Evolutionary conservation across 2,888 invertebrate genomes (phyloP), one percentile per base, ranked within the genome.

Genomic region (Agrilus mali): DNA sequence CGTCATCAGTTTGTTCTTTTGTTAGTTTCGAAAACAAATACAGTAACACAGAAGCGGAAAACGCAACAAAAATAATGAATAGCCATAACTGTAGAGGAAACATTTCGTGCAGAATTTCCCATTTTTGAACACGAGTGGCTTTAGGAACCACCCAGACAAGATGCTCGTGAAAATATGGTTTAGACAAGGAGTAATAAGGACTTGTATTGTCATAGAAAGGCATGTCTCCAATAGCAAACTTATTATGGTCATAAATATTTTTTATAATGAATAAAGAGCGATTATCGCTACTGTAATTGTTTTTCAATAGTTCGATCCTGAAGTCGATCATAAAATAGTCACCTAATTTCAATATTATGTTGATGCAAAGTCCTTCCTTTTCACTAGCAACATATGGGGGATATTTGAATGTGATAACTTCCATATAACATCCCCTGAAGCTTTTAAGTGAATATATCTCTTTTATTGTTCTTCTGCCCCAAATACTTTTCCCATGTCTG

Each of bases 81-180:
- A 65, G 45, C 78, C 78, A 78, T 1, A 74, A 69, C 12, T 55
- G 44, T 6, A 50, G 47, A 7, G 65, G 47, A 49, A 77, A 78
- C 46, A 76, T 75, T 0, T 67, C 60, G 4, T 71, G 57, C 32
- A 78, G 60, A 33, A 73, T 67, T 38, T 66, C 58, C 75, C 75
- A 78, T 12, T 68, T 62, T 1, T 73, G 72, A 7, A 67, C 65
- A 1, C 52, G 56, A 13, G 63, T 53, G 3, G 78, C 76, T 45
- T 68, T 56, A 8, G 74, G 74, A 0, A 73, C 71, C 17, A 71
- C 65, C 78, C 78, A 79, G 3, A 75, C 69, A 52, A 77, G 74
- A 1, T 70, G 68, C 57, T 78, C 77, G 4, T 67, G 60, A 42
- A 75, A 64, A 57, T 79, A 79, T 3, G 69, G 61, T 3, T 64